Base-by-base conservation (phyloP, 2,113 vertebrate species). In the Anguilla rostrata region DNA sequence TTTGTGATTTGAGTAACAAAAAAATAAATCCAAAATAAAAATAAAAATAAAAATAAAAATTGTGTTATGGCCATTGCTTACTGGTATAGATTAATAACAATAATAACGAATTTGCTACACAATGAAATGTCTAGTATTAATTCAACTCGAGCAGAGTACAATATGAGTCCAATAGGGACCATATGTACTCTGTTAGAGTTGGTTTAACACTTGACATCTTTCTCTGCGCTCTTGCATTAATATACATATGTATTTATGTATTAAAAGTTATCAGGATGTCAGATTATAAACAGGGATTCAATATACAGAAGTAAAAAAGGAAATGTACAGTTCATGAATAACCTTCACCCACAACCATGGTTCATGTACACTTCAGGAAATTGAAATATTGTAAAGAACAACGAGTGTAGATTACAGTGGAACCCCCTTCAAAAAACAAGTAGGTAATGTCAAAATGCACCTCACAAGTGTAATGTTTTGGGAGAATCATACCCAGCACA, bases 341-440 rank as follows among this genome's bases (percentile, higher is more conserved):
- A 66, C 60, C 18, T 22, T 66, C 7, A 60, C 14, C 14, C 57
- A 60, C 57, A 66, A 0, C 4, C 60, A n/a, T 75, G n/a, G 9
- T 11, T 26, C 26, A 12, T 26, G 22, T 26, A 66, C 18, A 26
- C 20, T 5, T 2, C 22, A 66, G 22, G 16, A 66, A 66, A 22
- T 22, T 26, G 8, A 34, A 26, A 29, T n/a, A 34, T 75, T 11
- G 0, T 34, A 29, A 34, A 12, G 71, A 71, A 71, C 16, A 75
- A 34, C 26, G 11, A 26, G 2, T 75, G n/a, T 34, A 29, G 26
- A n/a, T 75, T 75, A 34, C 60, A 34, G n/a, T 34, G 14, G 71
- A 40, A 60, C 60, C 83, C 56, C 29, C 83, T 43, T 66, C 26
- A 84, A 39, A 71, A 9, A 84, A 84, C 83, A 84, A 75, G 60